Evolutionary conservation across 2,113 vertebrate species (phyloP), one percentile per base, ranked within the genome.

Genomic region (Bagarius yarrelli): DNA sequence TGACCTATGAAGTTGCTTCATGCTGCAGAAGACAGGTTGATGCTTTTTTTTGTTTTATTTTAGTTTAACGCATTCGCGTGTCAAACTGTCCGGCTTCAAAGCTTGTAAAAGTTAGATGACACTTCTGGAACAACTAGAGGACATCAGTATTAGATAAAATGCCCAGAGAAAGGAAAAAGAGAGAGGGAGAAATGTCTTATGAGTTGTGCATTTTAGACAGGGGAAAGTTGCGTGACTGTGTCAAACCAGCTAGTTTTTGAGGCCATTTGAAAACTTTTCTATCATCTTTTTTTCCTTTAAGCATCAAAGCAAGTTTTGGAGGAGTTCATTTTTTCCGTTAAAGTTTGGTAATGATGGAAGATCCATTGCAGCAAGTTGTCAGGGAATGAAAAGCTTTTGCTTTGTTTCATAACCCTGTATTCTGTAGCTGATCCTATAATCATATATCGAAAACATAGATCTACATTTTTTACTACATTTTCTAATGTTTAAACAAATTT

Each of bases 71-170:
- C 81, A 80, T 83, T 77, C 81, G 18, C 47, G 77, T 85, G 84
- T 85, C 84, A 85, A 83, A 85, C 73, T 85, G 72, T 56, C 81
- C 40, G 36, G 73, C 84, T 85, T 85, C 81, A 85, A 85, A 85
- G 84, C 84, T 79, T 85, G 81, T 83, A 83, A 83, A 83, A 85
- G 84, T 85, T 85, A 77, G 80, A 85, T 85, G 84, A 85, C 81
- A 85, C 82, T 80, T 81, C 67, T 81, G 70, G 82, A 79, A 77
- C 81, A 79, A 78, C 55, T 71, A 83, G 76, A 81, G 82, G 76
- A 81, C 85, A 86, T 86, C 80, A 86, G 83, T 86, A 81, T 79
- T 86, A n/a, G 63, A 86, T 83, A 79, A 81, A 83, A 83, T 82
- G 81, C 85, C 85, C 79, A 71, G 8, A 81, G 82, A 82, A 82